Evolutionary conservation across 2,113 vertebrate species (phyloP).

Genomic region (Sceloporus undulatus): DNA sequence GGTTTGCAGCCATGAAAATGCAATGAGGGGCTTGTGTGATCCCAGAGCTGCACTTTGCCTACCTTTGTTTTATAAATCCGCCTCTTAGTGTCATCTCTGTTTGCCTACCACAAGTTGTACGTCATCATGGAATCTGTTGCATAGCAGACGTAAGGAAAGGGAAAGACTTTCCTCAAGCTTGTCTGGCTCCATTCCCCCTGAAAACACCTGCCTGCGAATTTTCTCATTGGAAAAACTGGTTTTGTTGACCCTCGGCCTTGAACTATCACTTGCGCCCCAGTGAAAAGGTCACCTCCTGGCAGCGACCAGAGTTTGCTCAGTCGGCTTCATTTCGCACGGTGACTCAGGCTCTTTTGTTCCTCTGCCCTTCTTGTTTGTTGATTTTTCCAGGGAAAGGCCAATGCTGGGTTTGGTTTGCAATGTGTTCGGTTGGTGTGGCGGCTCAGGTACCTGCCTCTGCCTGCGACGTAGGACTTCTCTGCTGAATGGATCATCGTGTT

Average conservation of each 20-base stretch:
- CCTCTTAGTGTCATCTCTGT: neutral
- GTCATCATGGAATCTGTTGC: neutral
- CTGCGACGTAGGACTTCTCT: no score
- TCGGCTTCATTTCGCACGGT: neutral
- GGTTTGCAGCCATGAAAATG: no score
- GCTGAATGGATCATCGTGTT: no score
- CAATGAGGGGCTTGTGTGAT: no score
- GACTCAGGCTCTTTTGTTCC: neutral
- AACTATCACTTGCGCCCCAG: neutral
- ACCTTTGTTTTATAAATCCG: neutral
- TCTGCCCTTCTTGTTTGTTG: no score
- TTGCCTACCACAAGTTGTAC: neutral
- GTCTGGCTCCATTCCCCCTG: neutral
- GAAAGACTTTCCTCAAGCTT: neutral
- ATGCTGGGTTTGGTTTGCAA: neutral
- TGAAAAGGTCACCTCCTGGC: neutral
- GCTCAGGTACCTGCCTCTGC: neutral
- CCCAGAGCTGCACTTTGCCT: no score
- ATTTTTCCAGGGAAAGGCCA: neutral
- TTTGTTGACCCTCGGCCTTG: neutral
- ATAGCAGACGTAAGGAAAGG: neutral
- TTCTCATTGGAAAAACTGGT: neutral
- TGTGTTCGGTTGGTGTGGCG: fast-evolving
- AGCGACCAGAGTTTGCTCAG: neutral
- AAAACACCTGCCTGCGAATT: no score